Evolutionary conservation across 2,888 invertebrate species (phyloP).

Genomic region (Notodonta dromedarius): DNA sequence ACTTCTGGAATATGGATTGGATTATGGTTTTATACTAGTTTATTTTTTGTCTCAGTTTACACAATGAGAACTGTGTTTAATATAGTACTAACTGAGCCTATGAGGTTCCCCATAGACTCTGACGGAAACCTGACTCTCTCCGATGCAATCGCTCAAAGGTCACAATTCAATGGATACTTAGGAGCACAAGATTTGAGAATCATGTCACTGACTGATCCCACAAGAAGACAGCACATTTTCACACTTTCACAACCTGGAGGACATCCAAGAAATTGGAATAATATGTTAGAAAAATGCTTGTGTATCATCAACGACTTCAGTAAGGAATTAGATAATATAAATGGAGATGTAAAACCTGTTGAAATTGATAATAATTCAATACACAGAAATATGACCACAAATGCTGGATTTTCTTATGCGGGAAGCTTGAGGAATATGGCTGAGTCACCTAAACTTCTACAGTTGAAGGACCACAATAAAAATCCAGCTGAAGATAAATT

Average conservation of each 20-base stretch:
- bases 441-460: constrained; percentile 58
- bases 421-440: constrained; percentile 69
- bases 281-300: constrained; percentile 86
- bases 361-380: constrained; percentile 49
- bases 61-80: constrained; percentile 89
- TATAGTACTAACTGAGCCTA: constrained; percentile 88
- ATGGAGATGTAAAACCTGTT: constrained; percentile 55
- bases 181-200: constrained; percentile 90
- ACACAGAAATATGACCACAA: constrained; percentile 44
- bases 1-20: constrained; percentile 84
- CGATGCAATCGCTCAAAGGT: constrained; percentile 85
- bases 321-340: constrained; percentile 84
- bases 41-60: constrained; percentile 88
- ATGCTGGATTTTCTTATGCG: constrained; percentile 49
- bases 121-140: constrained; percentile 80
- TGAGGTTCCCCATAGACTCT: constrained; percentile 86
- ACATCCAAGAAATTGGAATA: constrained; percentile 95
- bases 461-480: constrained; percentile 69
- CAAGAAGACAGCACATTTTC: constrained; percentile 87
- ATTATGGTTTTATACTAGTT: constrained; percentile 87
- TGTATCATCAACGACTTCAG: constrained; percentile 86
- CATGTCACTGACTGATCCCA: constrained; percentile 85
- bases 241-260: constrained; percentile 92
- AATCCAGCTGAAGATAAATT: constrained; percentile 68
- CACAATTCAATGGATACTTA: constrained; percentile 89